phyloP scores from a whole-genome alignment of 2,113 vertebrate species.

The Pavo muticus region DNA sequence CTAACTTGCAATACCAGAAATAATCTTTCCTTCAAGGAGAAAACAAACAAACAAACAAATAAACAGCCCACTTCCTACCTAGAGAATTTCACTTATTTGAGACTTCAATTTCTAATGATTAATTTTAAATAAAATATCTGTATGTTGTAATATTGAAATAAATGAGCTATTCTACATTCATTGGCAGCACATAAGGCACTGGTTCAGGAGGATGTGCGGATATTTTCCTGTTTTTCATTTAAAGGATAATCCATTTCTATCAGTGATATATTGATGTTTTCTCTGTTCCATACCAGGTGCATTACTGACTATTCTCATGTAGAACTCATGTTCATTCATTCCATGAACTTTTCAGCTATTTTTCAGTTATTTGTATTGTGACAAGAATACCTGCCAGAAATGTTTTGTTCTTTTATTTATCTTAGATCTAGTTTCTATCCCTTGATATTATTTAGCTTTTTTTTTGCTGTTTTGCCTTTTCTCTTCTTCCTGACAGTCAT shows the following conservation, averaged over 20 bases:
- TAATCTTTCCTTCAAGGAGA: neutral
- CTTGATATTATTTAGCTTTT: neutral
- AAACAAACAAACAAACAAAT: neutral
- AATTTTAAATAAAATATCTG: neutral
- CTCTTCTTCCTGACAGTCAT: neutral
- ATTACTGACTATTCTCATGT: neutral
- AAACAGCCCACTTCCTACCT: neutral
- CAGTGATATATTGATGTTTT: neutral
- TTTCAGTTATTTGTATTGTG: neutral
- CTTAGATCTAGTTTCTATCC: neutral
- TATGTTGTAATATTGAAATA: neutral
- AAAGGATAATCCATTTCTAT: neutral
- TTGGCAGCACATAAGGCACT: neutral
- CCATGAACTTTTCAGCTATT: neutral
- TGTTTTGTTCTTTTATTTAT: conserved; percentile 24
- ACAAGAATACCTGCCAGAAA: neutral
- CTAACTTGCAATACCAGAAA: neutral
- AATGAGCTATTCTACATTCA: fast-evolving
- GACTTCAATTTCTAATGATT: neutral
- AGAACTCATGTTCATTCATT: neutral
- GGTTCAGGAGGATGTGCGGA: neutral
- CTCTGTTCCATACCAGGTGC: neutral
- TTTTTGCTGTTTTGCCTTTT: neutral
- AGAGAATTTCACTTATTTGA: neutral
- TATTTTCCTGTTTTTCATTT: neutral